Evolutionary conservation across 2,888 invertebrate genomes (phyloP), one percentile per base, ranked within the genome.

Genomic region (Apodemia duryi): DNA sequence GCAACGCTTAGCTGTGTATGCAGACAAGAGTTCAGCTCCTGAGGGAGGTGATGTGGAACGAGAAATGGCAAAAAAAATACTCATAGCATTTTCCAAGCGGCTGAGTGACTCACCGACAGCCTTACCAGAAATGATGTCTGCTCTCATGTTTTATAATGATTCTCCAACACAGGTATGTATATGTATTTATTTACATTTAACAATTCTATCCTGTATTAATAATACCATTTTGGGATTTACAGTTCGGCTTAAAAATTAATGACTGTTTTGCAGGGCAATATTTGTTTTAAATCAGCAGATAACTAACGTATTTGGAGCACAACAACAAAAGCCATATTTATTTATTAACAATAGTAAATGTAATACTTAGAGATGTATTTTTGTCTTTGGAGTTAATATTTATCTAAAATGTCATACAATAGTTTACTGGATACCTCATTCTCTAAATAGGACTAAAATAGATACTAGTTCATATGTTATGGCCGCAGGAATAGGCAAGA

Each of bases 41-140:
- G 88, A 91, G 35, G 86, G 88, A 7, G 91, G 88, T 2, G 86
- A 84, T 13, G 65, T 67, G 0, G 84, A 86, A 61, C 73, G 84
- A 6, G 94, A 94, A 21, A 90, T 93, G 78, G 95, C 95, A 0
- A 93, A 91, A 65, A 83, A 86, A 64, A 85, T 96, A 11, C 86
- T 97, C 41, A 81, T 89, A 2, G 91, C 93, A 0, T 96, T 95
- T 78, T 85, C 93, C 0, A 93, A 93, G 62, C 83, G 94, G 41
- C 87, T 97, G 38, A 85, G 85, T 10, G 92, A 93, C 35, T 85
- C 94, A 21, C 96, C 97, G 0, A 90, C 94, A 2, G 93, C 95
- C 2, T 81, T 97, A 63, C 96, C 97, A 0, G 95, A 96, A 83
- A 95, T 97, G 95, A 92, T 94, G 70, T 94, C 95, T 0, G 95